Conservation (phyloP, 1,140 invertebrate species). For the Anastatus disparis region DNA sequence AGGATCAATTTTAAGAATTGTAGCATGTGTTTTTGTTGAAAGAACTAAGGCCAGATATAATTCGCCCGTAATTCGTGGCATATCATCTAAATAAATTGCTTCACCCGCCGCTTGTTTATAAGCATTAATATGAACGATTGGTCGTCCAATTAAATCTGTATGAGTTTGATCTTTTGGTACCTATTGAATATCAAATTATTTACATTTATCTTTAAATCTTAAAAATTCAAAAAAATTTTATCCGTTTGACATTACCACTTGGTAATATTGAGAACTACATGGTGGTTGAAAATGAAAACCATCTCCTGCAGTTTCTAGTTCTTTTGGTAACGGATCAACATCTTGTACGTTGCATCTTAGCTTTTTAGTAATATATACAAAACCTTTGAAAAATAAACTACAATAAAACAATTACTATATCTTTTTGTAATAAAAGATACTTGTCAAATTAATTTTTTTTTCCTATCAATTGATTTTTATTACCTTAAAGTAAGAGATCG, state of each 20-base stretch:
- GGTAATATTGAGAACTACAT: constrained; percentile 82
- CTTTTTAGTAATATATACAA: constrained; percentile 73
- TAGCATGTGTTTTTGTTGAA: constrained; percentile 83
- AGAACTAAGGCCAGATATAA: constrained; percentile 81
- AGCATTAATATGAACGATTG: constrained; percentile 85
- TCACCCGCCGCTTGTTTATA: constrained; percentile 91
- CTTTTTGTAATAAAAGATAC: too few species aligned
- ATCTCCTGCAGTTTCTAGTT: constrained; percentile 68
- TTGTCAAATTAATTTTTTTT: too few species aligned
- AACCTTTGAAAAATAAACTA: constrained; percentile 91
- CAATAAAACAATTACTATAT: too few species aligned
- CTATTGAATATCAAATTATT: too few species aligned
- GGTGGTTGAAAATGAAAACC: constrained; percentile 72
- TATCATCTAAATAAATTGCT: constrained; percentile 92
- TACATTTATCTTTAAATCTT: background rate
- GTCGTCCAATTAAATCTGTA: constrained; percentile 82
- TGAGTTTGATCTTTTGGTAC: constrained; percentile 71
- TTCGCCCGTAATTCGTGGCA: constrained; percentile 78
- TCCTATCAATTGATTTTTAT: constrained; percentile 34
- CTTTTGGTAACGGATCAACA: constrained; percentile 51
- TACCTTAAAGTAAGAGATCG: constrained; percentile 77
- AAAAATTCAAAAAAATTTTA: too few species aligned
- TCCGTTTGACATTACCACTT: constrained; percentile 64
- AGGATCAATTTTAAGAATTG: constrained; percentile 80
- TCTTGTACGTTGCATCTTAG: constrained; percentile 65